Evolutionary conservation across 1,140 invertebrate genomes (phyloP).

Genomic region (Portunus trituberculatus): DNA sequence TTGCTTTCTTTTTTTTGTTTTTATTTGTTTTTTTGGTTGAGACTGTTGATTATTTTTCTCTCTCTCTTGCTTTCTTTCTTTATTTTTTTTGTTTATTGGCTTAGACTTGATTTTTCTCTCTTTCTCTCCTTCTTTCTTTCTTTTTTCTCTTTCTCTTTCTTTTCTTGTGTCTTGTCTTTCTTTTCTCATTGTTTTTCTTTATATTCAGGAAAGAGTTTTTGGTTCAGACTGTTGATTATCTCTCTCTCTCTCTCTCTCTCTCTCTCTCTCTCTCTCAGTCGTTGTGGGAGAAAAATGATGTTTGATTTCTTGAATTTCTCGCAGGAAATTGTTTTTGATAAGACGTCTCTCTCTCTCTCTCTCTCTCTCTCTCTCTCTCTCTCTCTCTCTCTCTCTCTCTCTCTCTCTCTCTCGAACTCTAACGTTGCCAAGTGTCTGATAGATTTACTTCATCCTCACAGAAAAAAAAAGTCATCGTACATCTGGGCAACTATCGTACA

Average conservation of each 20-base stretch:
- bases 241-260: constrained; percentile 18
- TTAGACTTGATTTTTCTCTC: not conserved
- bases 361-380: too few relatives aligned
- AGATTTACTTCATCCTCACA: not conserved
- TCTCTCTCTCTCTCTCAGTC: not conserved
- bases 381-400: not conserved
- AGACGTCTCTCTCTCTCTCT: too few relatives aligned
- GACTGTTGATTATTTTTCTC: not conserved
- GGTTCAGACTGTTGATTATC: not conserved
- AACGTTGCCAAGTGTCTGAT: not conserved
- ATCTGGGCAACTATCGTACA: not conserved
- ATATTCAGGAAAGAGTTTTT: too few relatives aligned
- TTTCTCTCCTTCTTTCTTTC: not conserved
- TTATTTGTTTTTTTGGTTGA: not conserved
- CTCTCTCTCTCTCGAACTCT: not conserved
- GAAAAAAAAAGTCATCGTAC: not conserved
- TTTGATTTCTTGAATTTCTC: too few relatives aligned
- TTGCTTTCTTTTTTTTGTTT: not conserved
- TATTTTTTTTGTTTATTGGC: not conserved
- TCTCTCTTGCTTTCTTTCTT: not conserved
- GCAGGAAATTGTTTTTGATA: too few relatives aligned
- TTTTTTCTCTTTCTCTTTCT: not conserved
- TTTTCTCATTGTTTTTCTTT: not conserved
- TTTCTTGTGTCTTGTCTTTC: not conserved
- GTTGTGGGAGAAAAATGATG: too few relatives aligned